Evolutionary conservation across 2,797 vertebrate species (phyloP).

Genomic region (Anas bernieri): DNA sequence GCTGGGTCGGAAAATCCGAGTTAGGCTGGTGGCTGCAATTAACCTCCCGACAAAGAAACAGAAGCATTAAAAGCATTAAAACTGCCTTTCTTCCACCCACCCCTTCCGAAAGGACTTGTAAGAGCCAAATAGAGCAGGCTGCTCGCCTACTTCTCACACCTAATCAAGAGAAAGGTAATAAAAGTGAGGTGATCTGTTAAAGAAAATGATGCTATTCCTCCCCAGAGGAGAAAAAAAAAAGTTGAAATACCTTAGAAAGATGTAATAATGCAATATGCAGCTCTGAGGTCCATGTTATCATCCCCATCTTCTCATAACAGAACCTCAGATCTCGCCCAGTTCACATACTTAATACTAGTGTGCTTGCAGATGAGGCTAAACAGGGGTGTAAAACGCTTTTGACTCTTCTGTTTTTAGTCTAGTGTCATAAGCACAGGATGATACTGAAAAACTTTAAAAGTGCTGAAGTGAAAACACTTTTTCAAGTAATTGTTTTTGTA

Average conservation of each 20-base stretch:
- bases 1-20: neutral
- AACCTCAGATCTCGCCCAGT: neutral
- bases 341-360: neutral
- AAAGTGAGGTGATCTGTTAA: too few species aligned
- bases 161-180: neutral
- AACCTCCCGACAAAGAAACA: neutral
- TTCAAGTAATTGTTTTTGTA: neutral
- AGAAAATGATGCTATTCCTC: neutral
- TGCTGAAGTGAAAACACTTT: neutral
- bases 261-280: neutral
- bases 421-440: neutral
- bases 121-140: accelerated
- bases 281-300: neutral
- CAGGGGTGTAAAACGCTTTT: neutral
- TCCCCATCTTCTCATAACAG: neutral
- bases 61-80: neutral
- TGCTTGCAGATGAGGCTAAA: neutral
- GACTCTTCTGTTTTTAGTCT: neutral
- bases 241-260: neutral
- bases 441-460: neutral
- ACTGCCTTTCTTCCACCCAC: neutral
- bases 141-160: neutral
- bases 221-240: too few species aligned
- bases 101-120: neutral
- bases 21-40: neutral